Evolutionary conservation across 2,113 vertebrate species (phyloP).

Genomic region (Apodemus sylvaticus): DNA sequence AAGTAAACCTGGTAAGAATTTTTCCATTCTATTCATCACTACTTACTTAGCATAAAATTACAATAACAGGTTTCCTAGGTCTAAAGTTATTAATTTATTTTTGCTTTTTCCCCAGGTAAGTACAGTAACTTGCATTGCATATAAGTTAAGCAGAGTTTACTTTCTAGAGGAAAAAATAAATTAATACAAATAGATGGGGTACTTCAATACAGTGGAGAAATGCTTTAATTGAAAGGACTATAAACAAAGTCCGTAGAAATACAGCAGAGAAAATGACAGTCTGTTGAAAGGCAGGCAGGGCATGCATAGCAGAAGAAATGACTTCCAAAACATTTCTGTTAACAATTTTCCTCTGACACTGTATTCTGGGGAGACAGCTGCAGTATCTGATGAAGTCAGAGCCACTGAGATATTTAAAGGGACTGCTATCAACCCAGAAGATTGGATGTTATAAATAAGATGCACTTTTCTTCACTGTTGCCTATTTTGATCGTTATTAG

Average conservation of each 20-base stretch:
- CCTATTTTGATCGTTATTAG: not conserved
- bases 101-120: not conserved
- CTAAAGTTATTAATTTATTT: conserved; percentile 35
- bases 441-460: not conserved
- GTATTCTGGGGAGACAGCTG: not conserved
- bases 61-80: not conserved
- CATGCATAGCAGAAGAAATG: not conserved
- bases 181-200: conserved; percentile 7
- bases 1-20: conserved; percentile 15
- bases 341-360: not conserved
- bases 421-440: not conserved
- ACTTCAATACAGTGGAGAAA: not conserved
- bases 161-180: conserved; percentile 24
- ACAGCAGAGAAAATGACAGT: not conserved
- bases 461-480: not conserved
- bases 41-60: conserved; percentile 11
- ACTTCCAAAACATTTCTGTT: conserved; percentile 23
- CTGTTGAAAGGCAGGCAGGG: not conserved
- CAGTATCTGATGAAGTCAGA: not conserved
- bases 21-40: not conserved
- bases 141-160: conserved; percentile 9
- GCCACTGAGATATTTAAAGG: not conserved
- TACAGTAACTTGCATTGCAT: not conserved
- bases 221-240: not conserved
- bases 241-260: not conserved